Percentiles rank a stretch among this genome's conserved stretches.
Conservation (phyloP, 1,140 invertebrate genomes). For the Drosophila lowei region DNA sequence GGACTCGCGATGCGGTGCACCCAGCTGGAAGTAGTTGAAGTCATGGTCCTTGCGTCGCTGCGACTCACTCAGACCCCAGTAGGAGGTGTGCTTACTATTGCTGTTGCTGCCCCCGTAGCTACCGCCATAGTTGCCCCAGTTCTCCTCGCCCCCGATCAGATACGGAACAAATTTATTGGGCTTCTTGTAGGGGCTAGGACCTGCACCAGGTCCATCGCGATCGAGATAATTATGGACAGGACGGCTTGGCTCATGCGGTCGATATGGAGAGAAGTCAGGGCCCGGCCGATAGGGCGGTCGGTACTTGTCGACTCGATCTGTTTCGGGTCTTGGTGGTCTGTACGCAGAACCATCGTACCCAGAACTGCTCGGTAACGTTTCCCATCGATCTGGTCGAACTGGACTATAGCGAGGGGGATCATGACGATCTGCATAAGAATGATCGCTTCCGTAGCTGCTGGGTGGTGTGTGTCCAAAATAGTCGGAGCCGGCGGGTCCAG, state of each 20-base stretch:
- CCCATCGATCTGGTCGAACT: constrained; percentile 70
- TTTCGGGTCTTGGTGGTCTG: constrained; percentile 57
- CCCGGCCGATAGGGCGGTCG: constrained; percentile 71
- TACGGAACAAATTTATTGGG: constrained; percentile 77
- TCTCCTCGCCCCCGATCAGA: constrained; percentile 68
- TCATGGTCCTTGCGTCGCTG: constrained; percentile 73
- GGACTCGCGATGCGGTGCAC: constrained; percentile 46
- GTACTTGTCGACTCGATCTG: constrained; percentile 71
- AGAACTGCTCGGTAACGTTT: constrained; percentile 72
- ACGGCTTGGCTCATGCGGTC: constrained; percentile 49
- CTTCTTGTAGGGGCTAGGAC: constrained; percentile 57
- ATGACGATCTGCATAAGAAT: constrained; percentile 73
- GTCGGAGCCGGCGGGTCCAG: constrained; percentile 51
- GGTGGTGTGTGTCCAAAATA: constrained; percentile 75
- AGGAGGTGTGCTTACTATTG: constrained; percentile 73
- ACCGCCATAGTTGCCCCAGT: constrained; percentile 82
- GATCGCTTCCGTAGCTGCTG: constrained; percentile 68
- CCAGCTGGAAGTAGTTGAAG: constrained; percentile 81
- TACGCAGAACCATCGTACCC: constrained; percentile 70
- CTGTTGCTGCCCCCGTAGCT: constrained; percentile 78
- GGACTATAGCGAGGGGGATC: constrained; percentile 40
- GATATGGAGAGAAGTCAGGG: constrained; percentile 68
- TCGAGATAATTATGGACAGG: constrained; percentile 72
- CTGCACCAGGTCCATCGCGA: constrained; percentile 56
- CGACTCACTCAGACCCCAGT: constrained; percentile 72